Evolutionary conservation across 2,113 vertebrate genomes (phyloP).

Genomic region (Alligator mississippiensis): DNA sequence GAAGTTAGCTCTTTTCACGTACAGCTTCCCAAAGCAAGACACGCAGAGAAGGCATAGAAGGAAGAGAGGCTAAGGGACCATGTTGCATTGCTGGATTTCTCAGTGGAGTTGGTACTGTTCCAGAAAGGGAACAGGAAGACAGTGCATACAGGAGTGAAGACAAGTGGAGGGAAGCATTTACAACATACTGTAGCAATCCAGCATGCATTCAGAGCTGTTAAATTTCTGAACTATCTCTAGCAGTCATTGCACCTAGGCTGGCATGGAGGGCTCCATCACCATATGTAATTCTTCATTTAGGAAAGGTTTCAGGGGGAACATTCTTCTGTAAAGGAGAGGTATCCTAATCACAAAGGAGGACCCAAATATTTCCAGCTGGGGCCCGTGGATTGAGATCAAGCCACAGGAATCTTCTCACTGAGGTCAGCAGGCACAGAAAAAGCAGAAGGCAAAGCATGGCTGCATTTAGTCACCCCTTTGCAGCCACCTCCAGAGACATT

Average conservation of each 20-base stretch:
- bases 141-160: neutral
- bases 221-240: too few species aligned
- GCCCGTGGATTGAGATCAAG: neutral
- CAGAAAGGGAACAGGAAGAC: neutral
- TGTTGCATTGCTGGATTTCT: accelerated
- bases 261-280: too few species aligned
- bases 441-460: neutral
- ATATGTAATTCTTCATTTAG: too few species aligned
- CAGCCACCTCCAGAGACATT: neutral
- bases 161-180: neutral
- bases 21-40: neutral
- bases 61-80: neutral
- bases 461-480: neutral
- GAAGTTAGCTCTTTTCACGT: neutral
- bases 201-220: too few species aligned
- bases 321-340: too few species aligned
- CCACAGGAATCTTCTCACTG: accelerated
- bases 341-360: too few species aligned
- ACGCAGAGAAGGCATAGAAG: neutral
- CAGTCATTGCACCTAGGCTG: too few species aligned
- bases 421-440: neutral
- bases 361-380: neutral
- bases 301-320: too few species aligned
- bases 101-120: neutral
- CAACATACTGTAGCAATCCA: neutral